Evolutionary conservation across 2,888 invertebrate genomes (phyloP).

Genomic region (Antheraea assamensis): DNA sequence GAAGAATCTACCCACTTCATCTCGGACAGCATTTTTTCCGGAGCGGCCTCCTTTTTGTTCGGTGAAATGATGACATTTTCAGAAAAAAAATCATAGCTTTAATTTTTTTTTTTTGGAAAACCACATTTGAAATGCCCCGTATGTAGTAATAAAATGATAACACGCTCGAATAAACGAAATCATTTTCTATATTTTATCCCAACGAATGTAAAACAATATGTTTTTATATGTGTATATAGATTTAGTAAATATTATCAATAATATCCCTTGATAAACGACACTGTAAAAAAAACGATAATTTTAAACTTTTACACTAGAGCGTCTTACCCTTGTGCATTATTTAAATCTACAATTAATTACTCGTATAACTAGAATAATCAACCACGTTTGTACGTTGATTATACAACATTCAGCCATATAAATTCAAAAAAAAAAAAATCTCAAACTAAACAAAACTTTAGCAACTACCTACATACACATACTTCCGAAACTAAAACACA

Average conservation of each 20-base stretch:
- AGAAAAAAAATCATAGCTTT: too few relatives aligned
- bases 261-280: neutral
- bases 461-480: neutral
- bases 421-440: neutral
- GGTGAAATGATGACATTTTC: too few relatives aligned
- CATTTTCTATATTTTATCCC: neutral
- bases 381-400: neutral
- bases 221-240: neutral
- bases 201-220: neutral
- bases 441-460: neutral
- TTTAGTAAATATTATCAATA: neutral
- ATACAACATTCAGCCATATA: neutral
- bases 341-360: neutral
- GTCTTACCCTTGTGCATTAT: neutral
- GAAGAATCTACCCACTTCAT: too few relatives aligned
- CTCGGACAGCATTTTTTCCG: too few relatives aligned
- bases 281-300: neutral
- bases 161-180: neutral
- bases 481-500: neutral
- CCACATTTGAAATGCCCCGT: neutral
- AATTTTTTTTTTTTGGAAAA: neutral
- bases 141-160: too few relatives aligned
- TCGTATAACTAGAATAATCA: neutral
- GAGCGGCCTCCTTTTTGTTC: too few relatives aligned
- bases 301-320: neutral